Conservation (phyloP, 2,888 invertebrate genomes). For the Acanthosepion lycidas region DNA sequence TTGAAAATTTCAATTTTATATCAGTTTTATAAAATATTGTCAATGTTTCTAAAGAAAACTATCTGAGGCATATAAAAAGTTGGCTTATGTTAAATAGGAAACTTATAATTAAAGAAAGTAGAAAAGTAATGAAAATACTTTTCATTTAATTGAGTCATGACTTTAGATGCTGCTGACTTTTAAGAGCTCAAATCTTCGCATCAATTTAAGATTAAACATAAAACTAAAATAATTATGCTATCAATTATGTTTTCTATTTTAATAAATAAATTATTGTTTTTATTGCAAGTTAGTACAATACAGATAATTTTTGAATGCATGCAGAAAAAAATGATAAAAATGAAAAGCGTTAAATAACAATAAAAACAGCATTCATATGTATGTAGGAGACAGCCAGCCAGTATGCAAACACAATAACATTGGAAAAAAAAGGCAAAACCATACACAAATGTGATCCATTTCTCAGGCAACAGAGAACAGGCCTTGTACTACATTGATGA, state of each 20-base stretch:
- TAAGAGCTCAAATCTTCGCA: too few species aligned
- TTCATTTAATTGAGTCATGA: too few species aligned
- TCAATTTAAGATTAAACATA: too few species aligned
- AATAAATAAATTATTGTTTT: not conserved
- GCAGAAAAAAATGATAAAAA: not conserved
- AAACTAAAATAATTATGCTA: not conserved
- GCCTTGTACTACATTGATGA: not conserved
- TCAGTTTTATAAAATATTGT: not conserved
- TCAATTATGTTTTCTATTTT: not conserved
- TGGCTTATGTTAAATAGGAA: not conserved
- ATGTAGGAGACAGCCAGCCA: not conserved
- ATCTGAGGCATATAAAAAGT: not conserved
- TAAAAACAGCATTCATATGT: not conserved
- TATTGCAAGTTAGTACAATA: not conserved
- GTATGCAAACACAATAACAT: not conserved
- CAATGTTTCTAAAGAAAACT: not conserved
- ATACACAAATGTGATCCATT: not conserved
- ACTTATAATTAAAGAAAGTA: not conserved
- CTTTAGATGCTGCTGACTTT: too few species aligned
- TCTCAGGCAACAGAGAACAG: not conserved
- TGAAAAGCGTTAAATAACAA: not conserved
- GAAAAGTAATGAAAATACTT: not conserved
- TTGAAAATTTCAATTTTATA: not conserved
- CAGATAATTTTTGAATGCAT: not conserved
- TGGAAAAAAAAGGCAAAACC: not conserved